Evolutionary conservation across 1,140 invertebrate genomes (phyloP).

Genomic region (Ceratoteleas bidentatus): DNA sequence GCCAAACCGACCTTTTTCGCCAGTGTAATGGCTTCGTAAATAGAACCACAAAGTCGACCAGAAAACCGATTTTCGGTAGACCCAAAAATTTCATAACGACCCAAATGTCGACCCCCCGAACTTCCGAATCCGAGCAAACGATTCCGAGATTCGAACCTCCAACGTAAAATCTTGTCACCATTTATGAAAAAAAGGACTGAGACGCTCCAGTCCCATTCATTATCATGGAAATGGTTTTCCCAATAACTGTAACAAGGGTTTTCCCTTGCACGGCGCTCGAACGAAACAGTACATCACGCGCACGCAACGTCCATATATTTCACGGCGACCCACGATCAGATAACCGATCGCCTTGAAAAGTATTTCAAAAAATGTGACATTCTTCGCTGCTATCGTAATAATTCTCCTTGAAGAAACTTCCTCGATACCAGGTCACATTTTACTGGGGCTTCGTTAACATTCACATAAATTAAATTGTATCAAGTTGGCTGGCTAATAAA

Average conservation of each 20-base stretch:
- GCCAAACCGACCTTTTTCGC: no score
- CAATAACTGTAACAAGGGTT: conserved; percentile 32
- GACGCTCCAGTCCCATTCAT: conserved; percentile 8
- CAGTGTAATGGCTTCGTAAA: no score
- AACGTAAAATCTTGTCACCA: neutral
- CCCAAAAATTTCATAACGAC: neutral
- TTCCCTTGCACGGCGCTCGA: conserved; percentile 8
- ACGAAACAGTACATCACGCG: conserved; percentile 37
- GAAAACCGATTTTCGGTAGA: no score
- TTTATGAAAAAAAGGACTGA: conserved; percentile 6
- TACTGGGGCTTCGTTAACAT: no score
- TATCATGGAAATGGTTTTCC: conserved; percentile 28
- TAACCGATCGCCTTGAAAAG: conserved; percentile 36
- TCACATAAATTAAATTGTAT: conserved; percentile 65
- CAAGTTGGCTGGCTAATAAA: conserved; percentile 17
- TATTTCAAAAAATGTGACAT: no score
- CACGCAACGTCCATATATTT: conserved; percentile 42
- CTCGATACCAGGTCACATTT: no score
- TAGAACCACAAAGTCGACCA: no score
- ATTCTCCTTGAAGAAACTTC: no score
- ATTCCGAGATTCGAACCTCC: conserved; percentile 11
- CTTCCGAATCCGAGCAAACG: neutral
- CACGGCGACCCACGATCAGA: conserved; percentile 38
- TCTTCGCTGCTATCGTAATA: no score
- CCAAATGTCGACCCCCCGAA: neutral